Evolutionary conservation across 2,797 vertebrate genomes (phyloP).

Genomic region (Borostomias antarcticus): DNA sequence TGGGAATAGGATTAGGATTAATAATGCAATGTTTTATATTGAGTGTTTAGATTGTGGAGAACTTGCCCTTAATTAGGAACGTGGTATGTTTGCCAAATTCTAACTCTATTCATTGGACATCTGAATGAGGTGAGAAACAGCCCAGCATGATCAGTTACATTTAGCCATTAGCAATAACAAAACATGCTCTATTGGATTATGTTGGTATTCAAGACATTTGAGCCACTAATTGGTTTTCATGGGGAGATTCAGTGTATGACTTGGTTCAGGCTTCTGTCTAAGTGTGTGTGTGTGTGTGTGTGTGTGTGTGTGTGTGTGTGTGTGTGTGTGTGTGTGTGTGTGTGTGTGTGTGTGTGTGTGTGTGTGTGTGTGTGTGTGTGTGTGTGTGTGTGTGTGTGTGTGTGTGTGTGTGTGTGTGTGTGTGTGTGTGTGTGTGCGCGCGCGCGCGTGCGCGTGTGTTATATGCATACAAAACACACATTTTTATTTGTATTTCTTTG

Average conservation of each 20-base stretch:
- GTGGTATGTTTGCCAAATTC: not conserved
- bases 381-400: not conserved
- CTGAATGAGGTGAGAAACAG: not conserved
- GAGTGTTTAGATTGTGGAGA: not conserved
- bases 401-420: not conserved
- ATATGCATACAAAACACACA: not conserved
- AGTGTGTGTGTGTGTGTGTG: constrained; percentile 42
- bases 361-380: not conserved
- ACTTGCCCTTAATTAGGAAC: not conserved
- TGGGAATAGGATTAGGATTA: constrained; percentile 1
- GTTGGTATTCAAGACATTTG: constrained; percentile 27
- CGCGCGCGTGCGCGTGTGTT: not conserved
- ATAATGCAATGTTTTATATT: constrained; percentile 7
- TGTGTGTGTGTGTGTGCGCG: not conserved
- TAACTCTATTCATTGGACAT: not conserved
- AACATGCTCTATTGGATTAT: constrained; percentile 12
- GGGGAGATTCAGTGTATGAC: not conserved
- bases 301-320: constrained; percentile 3
- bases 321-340: not conserved
- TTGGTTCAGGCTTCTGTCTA: constrained; percentile 17
- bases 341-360: not conserved
- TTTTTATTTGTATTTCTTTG: not conserved
- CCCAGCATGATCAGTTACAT: constrained; percentile 15
- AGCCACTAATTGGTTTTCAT: not conserved
- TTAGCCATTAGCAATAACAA: constrained; percentile 23